Percentiles rank a stretch among this genome's conserved stretches.
phyloP scores from a whole-genome alignment of 1,140 invertebrate genomes.

The Drosophila insularis region DNA sequence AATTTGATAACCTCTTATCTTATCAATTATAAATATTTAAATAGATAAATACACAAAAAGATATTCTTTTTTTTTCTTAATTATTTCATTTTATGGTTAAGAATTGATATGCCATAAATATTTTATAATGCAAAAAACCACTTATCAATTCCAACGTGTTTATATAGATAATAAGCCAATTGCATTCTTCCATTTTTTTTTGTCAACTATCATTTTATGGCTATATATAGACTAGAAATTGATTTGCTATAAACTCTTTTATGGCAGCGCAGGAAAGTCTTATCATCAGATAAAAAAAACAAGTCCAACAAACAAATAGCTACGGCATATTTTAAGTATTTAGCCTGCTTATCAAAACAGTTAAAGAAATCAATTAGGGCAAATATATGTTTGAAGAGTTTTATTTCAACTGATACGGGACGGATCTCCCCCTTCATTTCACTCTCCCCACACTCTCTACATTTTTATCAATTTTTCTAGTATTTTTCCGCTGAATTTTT shows the following conservation, averaged over 20 bases:
- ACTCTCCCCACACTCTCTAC: not conserved
- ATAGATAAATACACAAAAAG: too few species aligned
- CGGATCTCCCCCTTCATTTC: not conserved
- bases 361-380: constrained; percentile 9
- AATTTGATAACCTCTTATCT: too few species aligned
- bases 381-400: constrained; percentile 4
- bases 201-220: not conserved
- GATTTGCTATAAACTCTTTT: constrained; percentile 2
- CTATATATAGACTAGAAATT: not conserved
- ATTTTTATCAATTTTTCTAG: not conserved
- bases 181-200: too few species aligned
- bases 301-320: not conserved
- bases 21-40: too few species aligned
- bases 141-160: too few species aligned
- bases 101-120: too few species aligned
- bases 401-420: not conserved
- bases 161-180: too few species aligned
- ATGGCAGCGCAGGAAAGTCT: not conserved
- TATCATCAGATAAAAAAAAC: not conserved
- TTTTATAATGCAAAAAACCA: too few species aligned
- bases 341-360: not conserved
- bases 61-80: too few species aligned
- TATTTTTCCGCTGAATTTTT: not conserved
- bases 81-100: too few species aligned
- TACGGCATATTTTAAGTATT: not conserved